Conservation (phyloP, 2,797 vertebrate species). For the Spinus pinus region DNA sequence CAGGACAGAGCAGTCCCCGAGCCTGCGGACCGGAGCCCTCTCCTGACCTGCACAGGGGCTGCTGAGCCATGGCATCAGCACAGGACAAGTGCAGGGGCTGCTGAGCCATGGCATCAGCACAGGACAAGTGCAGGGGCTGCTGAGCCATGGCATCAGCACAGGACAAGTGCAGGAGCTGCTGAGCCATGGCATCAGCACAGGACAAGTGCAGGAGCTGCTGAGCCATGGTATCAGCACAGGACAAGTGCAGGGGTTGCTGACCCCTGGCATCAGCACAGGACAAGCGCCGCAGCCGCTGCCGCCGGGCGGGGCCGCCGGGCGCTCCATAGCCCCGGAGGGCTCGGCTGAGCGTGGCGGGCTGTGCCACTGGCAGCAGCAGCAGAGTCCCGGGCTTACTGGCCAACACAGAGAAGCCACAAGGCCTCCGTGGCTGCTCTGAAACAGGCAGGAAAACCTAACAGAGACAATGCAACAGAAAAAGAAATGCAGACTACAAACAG, state of each 20-base stretch:
- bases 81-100: neutral
- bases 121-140: neutral
- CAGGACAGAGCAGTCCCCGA: neutral
- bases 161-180: neutral
- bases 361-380: neutral
- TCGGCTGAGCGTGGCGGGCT: fast-evolving
- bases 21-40: neutral
- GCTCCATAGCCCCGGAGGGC: neutral
- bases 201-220: neutral
- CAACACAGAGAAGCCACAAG: neutral
- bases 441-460: neutral
- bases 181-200: neutral
- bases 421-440: neutral
- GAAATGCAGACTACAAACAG: neutral
- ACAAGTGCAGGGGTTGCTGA: neutral
- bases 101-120: too few species aligned
- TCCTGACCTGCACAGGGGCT: neutral
- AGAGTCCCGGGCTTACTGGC: neutral
- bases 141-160: neutral
- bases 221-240: too few species aligned
- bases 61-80: neutral
- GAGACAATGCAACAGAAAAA: neutral
- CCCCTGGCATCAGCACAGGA: neutral
- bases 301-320: neutral
- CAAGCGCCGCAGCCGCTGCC: neutral